Percentiles rank a stretch among this genome's conserved stretches.
Evolutionary conservation across 1,140 invertebrate genomes (phyloP).

Genomic region (Micrasema longulum): DNA sequence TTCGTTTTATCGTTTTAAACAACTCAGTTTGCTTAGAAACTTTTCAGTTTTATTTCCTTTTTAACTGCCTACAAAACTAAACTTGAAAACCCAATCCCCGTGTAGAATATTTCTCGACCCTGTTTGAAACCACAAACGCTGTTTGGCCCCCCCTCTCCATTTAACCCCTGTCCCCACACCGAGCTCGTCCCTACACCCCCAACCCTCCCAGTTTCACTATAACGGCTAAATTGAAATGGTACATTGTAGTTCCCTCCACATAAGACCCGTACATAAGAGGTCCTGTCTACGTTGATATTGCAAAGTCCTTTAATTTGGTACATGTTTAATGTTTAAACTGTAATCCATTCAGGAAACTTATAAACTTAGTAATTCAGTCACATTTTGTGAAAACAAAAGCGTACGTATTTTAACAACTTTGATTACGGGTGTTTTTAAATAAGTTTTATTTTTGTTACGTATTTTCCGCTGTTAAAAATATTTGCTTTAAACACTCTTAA

Average conservation of each 20-base stretch:
- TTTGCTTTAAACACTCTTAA: too few species aligned
- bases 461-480: too few species aligned
- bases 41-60: too few species aligned
- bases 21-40: too few species aligned
- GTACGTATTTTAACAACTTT: too few species aligned
- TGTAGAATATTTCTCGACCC: constrained; percentile 26
- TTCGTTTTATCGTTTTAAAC: too few species aligned
- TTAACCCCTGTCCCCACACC: constrained; percentile 2
- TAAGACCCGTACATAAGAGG: constrained; percentile 16
- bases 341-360: constrained; percentile 17
- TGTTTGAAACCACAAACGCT: constrained; percentile 39
- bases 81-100: background rate
- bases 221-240: constrained; percentile 39
- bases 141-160: constrained; percentile 25
- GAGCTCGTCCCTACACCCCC: constrained; percentile 2
- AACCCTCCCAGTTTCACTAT: constrained; percentile 30
- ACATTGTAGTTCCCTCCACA: constrained; percentile 36
- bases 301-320: constrained; percentile 22
- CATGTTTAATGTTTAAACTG: constrained; percentile 22
- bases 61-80: too few species aligned
- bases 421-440: too few species aligned
- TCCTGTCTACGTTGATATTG: constrained; percentile 20
- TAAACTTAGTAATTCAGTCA: too few species aligned
- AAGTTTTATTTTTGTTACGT: too few species aligned
- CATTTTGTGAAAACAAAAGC: too few species aligned